Percentiles rank a stretch among this genome's conserved stretches.
Conservation (phyloP, 2,113 vertebrate species). For the Columba livia region DNA sequence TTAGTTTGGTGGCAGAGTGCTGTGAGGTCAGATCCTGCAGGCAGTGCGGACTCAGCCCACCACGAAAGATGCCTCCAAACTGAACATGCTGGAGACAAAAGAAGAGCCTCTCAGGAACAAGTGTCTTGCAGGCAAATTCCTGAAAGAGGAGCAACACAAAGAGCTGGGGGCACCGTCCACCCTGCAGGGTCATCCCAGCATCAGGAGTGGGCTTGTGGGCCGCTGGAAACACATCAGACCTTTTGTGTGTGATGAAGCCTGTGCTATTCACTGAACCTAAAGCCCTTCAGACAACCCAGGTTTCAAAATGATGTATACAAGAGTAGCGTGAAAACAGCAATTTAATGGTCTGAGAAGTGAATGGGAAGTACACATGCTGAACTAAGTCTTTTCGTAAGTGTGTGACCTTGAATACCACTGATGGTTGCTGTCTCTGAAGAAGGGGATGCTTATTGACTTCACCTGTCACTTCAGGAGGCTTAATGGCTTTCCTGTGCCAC, state of each 20-base stretch:
- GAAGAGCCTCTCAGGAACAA: neutral
- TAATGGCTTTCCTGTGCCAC: neutral
- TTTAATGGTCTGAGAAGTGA: slow-evolving; percentile 42
- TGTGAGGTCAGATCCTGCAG: neutral
- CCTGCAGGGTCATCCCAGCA: neutral
- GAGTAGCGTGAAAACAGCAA: neutral
- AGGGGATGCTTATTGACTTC: neutral
- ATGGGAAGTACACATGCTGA: neutral
- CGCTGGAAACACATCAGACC: neutral
- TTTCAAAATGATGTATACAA: neutral
- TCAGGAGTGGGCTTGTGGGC: neutral
- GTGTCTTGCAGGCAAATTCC: neutral
- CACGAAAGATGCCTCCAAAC: neutral
- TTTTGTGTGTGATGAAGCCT: neutral
- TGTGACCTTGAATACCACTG: neutral
- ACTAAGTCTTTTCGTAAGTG: slow-evolving; percentile 6
- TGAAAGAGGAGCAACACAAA: neutral
- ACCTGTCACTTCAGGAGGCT: neutral
- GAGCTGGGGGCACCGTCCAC: neutral
- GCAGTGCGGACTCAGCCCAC: neutral
- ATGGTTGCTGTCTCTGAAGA: neutral
- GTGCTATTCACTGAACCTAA: slow-evolving; percentile 16
- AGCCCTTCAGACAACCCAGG: neutral
- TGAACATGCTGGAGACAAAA: fast-evolving
- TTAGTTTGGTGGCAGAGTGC: neutral